Conservation (phyloP, 2,888 invertebrate genomes). For the Margaritifera margaritifera region DNA sequence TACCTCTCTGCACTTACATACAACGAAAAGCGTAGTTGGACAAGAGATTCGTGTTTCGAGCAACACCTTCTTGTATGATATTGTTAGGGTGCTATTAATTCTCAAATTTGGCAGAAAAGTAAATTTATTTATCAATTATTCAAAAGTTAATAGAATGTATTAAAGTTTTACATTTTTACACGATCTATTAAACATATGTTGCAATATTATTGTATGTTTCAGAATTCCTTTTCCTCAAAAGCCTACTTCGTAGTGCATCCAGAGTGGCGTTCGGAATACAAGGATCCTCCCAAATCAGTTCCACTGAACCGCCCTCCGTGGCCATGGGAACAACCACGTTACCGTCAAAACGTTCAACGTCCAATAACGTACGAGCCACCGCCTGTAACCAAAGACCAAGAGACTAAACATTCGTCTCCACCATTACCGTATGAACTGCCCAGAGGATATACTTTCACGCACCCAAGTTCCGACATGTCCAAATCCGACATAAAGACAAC, state of each 20-base stretch:
- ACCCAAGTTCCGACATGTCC: slow-evolving; percentile 30
- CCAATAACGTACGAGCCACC: slow-evolving; percentile 32
- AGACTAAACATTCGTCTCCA: slow-evolving; percentile 4
- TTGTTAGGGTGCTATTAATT: no score
- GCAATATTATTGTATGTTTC: slow-evolving; percentile 16
- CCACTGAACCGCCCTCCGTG: slow-evolving; percentile 57
- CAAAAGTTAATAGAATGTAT: no score
- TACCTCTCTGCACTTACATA: no score
- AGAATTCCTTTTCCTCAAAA: slow-evolving; percentile 56
- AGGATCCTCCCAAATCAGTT: slow-evolving; percentile 45
- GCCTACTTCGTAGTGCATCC: slow-evolving; percentile 59
- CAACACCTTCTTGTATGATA: no score
- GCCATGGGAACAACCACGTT: slow-evolving; percentile 63
- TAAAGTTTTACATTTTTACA: neutral
- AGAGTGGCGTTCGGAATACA: slow-evolving; percentile 60
- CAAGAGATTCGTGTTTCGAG: no score
- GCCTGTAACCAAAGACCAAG: slow-evolving; percentile 4
- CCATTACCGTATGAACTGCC: slow-evolving; percentile 22
- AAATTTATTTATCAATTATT: no score
- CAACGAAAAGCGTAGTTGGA: no score
- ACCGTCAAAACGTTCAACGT: slow-evolving; percentile 53
- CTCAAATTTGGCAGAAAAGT: no score
- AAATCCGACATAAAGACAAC: slow-evolving; percentile 32
- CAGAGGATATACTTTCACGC: slow-evolving; percentile 26
- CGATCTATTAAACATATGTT: neutral